phyloP scores from a whole-genome alignment of 1,140 invertebrate species.

The Panagrolaimus sp. region DNA sequence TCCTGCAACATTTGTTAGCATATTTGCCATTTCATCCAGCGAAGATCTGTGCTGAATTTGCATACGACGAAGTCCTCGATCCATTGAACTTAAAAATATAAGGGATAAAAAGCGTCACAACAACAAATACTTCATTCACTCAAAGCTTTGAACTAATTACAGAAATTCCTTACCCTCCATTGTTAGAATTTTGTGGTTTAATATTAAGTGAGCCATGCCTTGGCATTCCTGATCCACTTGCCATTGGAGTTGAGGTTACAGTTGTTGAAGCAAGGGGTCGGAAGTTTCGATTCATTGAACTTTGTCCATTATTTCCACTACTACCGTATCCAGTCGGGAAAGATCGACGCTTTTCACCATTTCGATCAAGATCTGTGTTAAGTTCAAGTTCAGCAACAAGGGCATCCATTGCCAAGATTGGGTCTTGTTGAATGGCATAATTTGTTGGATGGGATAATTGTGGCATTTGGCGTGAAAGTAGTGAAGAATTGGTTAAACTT shows the following conservation, averaged over 20 bases:
- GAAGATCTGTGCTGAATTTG: not conserved
- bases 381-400: slow-evolving; percentile 56
- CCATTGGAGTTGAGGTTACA: not conserved
- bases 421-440: slow-evolving; percentile 33
- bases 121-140: too few species aligned
- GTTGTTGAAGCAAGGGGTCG: not conserved
- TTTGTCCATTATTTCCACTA: slow-evolving; percentile 12
- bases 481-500: not conserved
- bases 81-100: slow-evolving; percentile 11
- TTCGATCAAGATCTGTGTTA: slow-evolving; percentile 45
- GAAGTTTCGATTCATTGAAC: not conserved
- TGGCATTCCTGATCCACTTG: slow-evolving; percentile 15
- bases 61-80: not conserved
- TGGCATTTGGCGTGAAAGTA: not conserved
- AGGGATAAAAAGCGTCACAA: not conserved
- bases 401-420: slow-evolving; percentile 48
- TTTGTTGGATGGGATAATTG: slow-evolving; percentile 6
- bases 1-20: slow-evolving; percentile 16
- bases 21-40: slow-evolving; percentile 21
- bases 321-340: slow-evolving; percentile 46
- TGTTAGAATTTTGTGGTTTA: not conserved
- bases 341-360: slow-evolving; percentile 48
- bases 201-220: slow-evolving; percentile 2
- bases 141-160: not conserved
- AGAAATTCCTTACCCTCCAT: not conserved